Conservation (phyloP, 2,113 vertebrate species). For the Oryzias melastigma region DNA sequence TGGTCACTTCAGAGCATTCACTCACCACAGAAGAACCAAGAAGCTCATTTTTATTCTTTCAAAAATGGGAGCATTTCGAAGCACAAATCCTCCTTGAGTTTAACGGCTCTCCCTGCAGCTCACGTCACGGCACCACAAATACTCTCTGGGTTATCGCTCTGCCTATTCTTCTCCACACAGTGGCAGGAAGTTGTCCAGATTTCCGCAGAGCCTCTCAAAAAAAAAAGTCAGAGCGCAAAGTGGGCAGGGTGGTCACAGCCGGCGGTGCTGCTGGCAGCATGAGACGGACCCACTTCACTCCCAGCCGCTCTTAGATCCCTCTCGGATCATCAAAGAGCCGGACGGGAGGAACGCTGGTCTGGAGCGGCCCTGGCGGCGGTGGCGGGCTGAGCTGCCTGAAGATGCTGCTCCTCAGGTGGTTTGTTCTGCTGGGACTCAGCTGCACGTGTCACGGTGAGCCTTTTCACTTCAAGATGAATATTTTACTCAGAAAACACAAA, state of each 20-base stretch:
- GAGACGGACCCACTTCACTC: constrained; percentile 21
- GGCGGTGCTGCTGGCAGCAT: constrained; percentile 39
- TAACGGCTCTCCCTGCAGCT: constrained; percentile 22
- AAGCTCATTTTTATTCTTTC: too few species aligned
- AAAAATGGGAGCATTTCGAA: constrained; percentile 11
- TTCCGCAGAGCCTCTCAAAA: constrained; percentile 75
- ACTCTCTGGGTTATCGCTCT: constrained; percentile 45
- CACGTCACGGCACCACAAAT: constrained; percentile 13
- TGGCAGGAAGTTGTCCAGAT: constrained; percentile 82
- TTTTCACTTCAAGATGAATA: neutral
- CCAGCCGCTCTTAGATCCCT: constrained; percentile 18
- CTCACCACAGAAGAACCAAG: too few species aligned
- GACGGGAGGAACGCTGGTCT: constrained; percentile 3
- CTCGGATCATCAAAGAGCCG: constrained; percentile 9
- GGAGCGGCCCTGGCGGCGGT: constrained; percentile 3
- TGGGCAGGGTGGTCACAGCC: constrained; percentile 33
- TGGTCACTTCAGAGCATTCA: too few species aligned
- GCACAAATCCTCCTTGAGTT: neutral
- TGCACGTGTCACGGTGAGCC: constrained; percentile 67
- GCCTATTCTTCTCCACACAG: constrained; percentile 80
- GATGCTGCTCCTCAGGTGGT: constrained; percentile 45
- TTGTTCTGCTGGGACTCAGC: constrained; percentile 65
- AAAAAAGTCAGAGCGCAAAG: constrained; percentile 60
- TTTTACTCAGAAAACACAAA: too few species aligned
- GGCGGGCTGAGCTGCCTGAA: constrained; percentile 3